Percentiles rank a stretch among this genome's conserved stretches.
phyloP scores from a whole-genome alignment of 2,888 invertebrate species.

The Leptopterna dolabrata region DNA sequence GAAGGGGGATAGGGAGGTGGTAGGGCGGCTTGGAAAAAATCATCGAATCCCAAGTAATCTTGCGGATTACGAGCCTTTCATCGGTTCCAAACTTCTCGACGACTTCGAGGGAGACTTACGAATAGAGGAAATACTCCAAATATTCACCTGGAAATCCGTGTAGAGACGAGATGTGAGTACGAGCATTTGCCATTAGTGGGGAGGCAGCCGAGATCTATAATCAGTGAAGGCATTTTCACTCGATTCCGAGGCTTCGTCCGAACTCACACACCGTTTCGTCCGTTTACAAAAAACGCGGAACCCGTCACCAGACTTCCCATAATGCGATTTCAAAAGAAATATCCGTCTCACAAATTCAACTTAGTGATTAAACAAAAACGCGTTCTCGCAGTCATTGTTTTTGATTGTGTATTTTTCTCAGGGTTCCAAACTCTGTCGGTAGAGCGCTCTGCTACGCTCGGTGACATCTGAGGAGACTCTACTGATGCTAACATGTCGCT shows the following conservation, averaged over 20 bases:
- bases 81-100: no score
- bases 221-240: slow-evolving; percentile 35
- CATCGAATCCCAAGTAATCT: neutral
- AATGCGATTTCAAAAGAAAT: neutral
- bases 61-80: neutral
- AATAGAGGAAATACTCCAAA: neutral
- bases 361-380: slow-evolving; percentile 53
- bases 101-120: neutral
- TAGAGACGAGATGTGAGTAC: neutral
- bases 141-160: neutral
- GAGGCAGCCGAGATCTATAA: slow-evolving; percentile 45
- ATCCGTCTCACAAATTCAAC: neutral
- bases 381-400: slow-evolving; percentile 62
- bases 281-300: neutral
- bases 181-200: slow-evolving; percentile 40
- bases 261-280: neutral
- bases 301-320: neutral
- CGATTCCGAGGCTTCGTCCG: neutral
- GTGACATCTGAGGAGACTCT: neutral
- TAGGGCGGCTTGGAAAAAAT: neutral
- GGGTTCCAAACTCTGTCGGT: slow-evolving; percentile 57
- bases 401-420: slow-evolving; percentile 62
- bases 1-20: neutral
- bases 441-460: slow-evolving; percentile 38
- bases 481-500: neutral